Evolutionary conservation across 2,888 invertebrate species (phyloP), one percentile per base, ranked within the genome.

Genomic region (Caenorhabditis angaria): DNA sequence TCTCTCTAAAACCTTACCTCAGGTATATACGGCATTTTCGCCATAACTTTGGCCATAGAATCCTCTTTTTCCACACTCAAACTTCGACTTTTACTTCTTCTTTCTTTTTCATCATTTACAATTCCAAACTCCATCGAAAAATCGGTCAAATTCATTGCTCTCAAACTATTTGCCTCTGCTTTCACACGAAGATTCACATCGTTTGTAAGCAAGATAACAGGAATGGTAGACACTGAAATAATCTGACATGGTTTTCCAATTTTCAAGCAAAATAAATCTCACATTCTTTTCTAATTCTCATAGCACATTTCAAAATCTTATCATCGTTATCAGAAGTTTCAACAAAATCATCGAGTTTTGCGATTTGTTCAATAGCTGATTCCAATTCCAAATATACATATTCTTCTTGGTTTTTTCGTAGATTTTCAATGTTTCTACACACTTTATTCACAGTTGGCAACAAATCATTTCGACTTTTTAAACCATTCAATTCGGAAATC

Each of bases 271-370:
- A 57, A 50, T 51, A 2, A 54, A 27, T 28, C 54, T 60, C 28
- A 67, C 67, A 22, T 62, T 67, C 67, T 29, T 18, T 22, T n/a
- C 60, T 48, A 8, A 58, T 48, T 59, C 68, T 51, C 10, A 69
- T 8, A 10, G 58, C 68, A 56, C 60, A 60, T 27, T 63, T 69
- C 22, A 69, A 18, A 22, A 69, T 69, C 4, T 10, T 8, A 27
- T 69, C 63, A 48, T 69, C 68, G 22, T 58, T 57, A 0, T 57
- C 20, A 14, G 32, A 2, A 20, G 51, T 48, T 3, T 48, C 35
- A 14, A 14, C 25, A n/a, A 14, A 67, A 5, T n/a, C 27, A 2
- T 48, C 32, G 3, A 58, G 27, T 4, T 47, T 14, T 8, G 61
- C 48, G 1, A 35, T 18, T 22, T 61, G 35, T 14, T 67, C 67